Percentiles rank a stretch among this genome's conserved stretches.
These are phyloP conservation scores for Hirtodrosophila trivittata DNA, from an alignment of 2,888 invertebrate species.

Conservation along the genomic window DNA sequence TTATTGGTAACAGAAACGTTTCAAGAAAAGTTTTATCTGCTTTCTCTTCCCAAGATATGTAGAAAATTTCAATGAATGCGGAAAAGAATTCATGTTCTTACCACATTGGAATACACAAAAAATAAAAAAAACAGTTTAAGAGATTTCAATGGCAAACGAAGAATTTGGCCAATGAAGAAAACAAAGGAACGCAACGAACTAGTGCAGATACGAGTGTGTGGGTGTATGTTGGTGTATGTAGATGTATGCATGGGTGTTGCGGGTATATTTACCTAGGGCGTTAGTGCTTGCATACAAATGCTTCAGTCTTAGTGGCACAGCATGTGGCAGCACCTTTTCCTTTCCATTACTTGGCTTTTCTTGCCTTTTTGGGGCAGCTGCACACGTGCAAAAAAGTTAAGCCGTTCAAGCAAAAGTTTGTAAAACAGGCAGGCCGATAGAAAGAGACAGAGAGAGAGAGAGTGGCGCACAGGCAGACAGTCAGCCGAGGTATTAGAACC, in stretches of 20 bases:
- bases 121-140: conserved; percentile 67
- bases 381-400: conserved; percentile 77
- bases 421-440: conserved; percentile 26
- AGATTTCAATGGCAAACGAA: conserved; percentile 50
- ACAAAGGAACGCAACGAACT: conserved; percentile 24
- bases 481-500: conserved; percentile 61
- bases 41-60: neutral
- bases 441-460: neutral
- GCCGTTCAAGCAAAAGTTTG: conserved; percentile 67
- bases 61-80: conserved; percentile 20
- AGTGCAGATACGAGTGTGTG: conserved; percentile 21
- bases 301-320: conserved; percentile 7
- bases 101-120: conserved; percentile 49
- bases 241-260: conserved; percentile 1
- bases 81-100: conserved; percentile 28
- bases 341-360: conserved; percentile 3
- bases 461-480: conserved; percentile 9
- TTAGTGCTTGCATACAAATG: conserved; percentile 49
- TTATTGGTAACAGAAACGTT: neutral
- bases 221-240: conserved; percentile 1
- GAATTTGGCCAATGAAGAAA: conserved; percentile 43
- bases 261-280: conserved; percentile 34
- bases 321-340: conserved; percentile 26
- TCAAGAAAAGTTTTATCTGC: neutral
- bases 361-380: conserved; percentile 34